Conservation (phyloP, 2,888 invertebrate species). For the Temnothorax unifasciatus region DNA sequence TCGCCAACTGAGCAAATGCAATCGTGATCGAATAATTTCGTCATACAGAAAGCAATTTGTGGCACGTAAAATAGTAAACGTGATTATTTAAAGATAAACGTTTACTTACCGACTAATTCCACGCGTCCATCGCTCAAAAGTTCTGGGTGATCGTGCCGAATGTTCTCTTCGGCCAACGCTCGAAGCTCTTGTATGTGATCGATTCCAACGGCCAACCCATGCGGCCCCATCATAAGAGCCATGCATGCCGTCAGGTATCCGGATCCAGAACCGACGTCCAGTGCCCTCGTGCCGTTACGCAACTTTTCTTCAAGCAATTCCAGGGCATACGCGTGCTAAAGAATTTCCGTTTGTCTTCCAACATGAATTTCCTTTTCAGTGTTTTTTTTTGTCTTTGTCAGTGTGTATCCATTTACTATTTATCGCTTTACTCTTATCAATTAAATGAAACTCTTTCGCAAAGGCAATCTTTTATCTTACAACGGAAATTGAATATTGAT, state of each 20-base stretch:
- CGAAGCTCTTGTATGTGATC: slow-evolving; percentile 96
- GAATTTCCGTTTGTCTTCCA: slow-evolving; percentile 70
- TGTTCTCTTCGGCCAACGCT: slow-evolving; percentile 91
- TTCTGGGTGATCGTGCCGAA: slow-evolving; percentile 91
- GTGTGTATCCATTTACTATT: slow-evolving; percentile 13
- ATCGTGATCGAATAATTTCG: slow-evolving; percentile 35
- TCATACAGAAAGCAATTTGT: neutral
- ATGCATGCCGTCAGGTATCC: slow-evolving; percentile 97
- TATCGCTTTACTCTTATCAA: neutral
- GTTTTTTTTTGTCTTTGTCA: slow-evolving; percentile 27
- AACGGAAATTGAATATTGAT: slow-evolving; percentile 4
- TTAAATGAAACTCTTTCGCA: neutral
- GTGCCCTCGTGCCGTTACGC: slow-evolving; percentile 91
- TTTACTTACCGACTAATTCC: slow-evolving; percentile 89
- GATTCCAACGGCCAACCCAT: slow-evolving; percentile 92
- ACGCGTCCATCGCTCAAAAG: slow-evolving; percentile 91
- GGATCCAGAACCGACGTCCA: slow-evolving; percentile 98
- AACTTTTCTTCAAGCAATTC: slow-evolving; percentile 94
- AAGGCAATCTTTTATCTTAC: neutral
- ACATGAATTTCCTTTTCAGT: slow-evolving; percentile 62
- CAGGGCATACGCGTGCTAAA: slow-evolving; percentile 96
- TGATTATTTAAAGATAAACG: neutral
- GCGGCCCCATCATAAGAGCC: slow-evolving; percentile 93
- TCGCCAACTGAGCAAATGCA: slow-evolving; percentile 91
- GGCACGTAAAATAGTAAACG: neutral